Conservation (phyloP, 2,888 invertebrate species). For the Aplocera efformata region DNA sequence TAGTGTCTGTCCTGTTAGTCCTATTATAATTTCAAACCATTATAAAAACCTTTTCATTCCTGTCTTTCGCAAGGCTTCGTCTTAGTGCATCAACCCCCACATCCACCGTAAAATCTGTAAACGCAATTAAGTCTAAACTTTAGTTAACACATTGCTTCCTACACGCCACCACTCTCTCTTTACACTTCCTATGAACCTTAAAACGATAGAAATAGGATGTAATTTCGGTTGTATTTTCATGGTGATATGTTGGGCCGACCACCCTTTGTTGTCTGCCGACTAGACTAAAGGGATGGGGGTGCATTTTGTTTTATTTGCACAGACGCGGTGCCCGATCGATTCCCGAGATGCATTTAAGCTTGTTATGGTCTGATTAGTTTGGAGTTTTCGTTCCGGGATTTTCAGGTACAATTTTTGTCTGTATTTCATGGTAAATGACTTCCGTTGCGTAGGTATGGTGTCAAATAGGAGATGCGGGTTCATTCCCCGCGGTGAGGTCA, state of each 20-base stretch:
- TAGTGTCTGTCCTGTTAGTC: too few relatives aligned
- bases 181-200: slow-evolving; percentile 30
- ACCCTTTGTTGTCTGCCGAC: slow-evolving; percentile 76
- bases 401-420: too few relatives aligned
- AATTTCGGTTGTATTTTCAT: slow-evolving; percentile 25
- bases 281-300: slow-evolving; percentile 59
- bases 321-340: slow-evolving; percentile 47
- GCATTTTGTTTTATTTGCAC: slow-evolving; percentile 73
- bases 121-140: slow-evolving; percentile 70
- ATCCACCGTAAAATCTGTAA: slow-evolving; percentile 66
- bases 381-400: too few relatives aligned
- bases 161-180: slow-evolving; percentile 23
- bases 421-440: too few relatives aligned
- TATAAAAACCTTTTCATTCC: too few relatives aligned
- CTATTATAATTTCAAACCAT: too few relatives aligned
- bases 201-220: slow-evolving; percentile 13
- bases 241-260: slow-evolving; percentile 43
- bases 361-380: slow-evolving; percentile 10
- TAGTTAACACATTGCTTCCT: slow-evolving; percentile 71
- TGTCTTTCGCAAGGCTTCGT: neutral
- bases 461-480: too few relatives aligned
- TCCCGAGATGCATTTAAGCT: slow-evolving; percentile 19
- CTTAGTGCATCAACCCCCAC: slow-evolving; percentile 25
- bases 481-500: too few relatives aligned
- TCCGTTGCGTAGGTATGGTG: too few relatives aligned